A percentile compares a stretch with the other conserved stretches of the same genome.
phyloP scores from a whole-genome alignment of 1,140 invertebrate genomes.

The Penaeus indicus region DNA sequence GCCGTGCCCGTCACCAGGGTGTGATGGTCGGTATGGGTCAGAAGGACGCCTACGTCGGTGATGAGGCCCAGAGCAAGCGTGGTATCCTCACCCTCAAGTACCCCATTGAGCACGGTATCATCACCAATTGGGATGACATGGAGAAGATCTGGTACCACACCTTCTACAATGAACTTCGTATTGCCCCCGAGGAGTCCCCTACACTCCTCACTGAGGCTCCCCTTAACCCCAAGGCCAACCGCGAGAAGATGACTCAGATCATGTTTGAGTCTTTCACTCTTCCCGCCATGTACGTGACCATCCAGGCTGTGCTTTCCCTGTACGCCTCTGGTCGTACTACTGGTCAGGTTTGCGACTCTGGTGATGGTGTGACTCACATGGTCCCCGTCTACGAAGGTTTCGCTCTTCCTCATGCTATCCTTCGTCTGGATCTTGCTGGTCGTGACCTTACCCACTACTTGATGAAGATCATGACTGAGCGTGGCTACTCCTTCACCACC shows the following conservation, averaged over 20 bases:
- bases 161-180: slow-evolving; percentile 95
- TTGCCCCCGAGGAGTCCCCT: slow-evolving; percentile 94
- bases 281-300: slow-evolving; percentile 57
- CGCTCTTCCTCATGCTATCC: slow-evolving; percentile 57
- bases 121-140: slow-evolving; percentile 91
- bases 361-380: slow-evolving; percentile 57
- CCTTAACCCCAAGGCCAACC: slow-evolving; percentile 83
- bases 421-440: slow-evolving; percentile 14
- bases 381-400: slow-evolving; percentile 58
- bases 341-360: slow-evolving; percentile 58
- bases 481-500: too few species aligned
- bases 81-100: slow-evolving; percentile 93
- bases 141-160: slow-evolving; percentile 97
- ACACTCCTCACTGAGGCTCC: slow-evolving; percentile 83
- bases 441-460: too few species aligned
- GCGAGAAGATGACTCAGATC: slow-evolving; percentile 91
- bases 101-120: slow-evolving; percentile 95
- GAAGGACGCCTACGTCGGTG: slow-evolving; percentile 90
- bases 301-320: slow-evolving; percentile 57
- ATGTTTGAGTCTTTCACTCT: slow-evolving; percentile 77
- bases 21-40: slow-evolving; percentile 98
- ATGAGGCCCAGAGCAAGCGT: slow-evolving; percentile 93
- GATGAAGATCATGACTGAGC: too few species aligned
- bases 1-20: slow-evolving; percentile 76
- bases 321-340: slow-evolving; percentile 60